Evolutionary conservation across 2,797 vertebrate species (phyloP).

Genomic region (Xerus rutilus): DNA sequence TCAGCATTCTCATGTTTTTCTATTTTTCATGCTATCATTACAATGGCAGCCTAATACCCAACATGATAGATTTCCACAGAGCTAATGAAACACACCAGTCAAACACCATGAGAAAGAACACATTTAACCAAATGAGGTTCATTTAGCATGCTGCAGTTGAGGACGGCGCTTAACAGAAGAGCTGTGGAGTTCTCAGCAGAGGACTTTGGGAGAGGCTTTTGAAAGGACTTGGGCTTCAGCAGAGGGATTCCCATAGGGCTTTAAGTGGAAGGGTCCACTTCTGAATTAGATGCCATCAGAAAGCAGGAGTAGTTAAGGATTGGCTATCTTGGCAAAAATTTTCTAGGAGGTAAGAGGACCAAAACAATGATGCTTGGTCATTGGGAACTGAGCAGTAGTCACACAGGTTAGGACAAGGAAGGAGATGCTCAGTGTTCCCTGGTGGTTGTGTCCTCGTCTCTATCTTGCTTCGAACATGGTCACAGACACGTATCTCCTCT

Average conservation of each 20-base stretch:
- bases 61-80: not conserved
- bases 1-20: not conserved
- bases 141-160: not conserved
- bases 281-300: not conserved
- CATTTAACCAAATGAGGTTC: not conserved
- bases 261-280: not conserved
- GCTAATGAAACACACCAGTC: not conserved
- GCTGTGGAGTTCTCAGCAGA: not conserved
- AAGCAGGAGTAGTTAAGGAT: not conserved
- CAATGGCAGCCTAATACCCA: not conserved
- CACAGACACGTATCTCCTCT: accelerated
- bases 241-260: not conserved
- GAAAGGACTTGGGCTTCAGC: not conserved
- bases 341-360: not conserved
- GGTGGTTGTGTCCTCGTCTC: not conserved
- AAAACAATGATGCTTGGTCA: not conserved
- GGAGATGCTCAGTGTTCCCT: accelerated
- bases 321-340: not conserved
- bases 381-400: not conserved
- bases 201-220: not conserved
- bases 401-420: not conserved
- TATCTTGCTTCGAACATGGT: not conserved
- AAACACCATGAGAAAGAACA: not conserved
- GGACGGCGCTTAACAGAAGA: too few species aligned
- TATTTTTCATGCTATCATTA: not conserved